Evolutionary conservation across 2,888 invertebrate species (phyloP).

Genomic region (Metalampra italica): DNA sequence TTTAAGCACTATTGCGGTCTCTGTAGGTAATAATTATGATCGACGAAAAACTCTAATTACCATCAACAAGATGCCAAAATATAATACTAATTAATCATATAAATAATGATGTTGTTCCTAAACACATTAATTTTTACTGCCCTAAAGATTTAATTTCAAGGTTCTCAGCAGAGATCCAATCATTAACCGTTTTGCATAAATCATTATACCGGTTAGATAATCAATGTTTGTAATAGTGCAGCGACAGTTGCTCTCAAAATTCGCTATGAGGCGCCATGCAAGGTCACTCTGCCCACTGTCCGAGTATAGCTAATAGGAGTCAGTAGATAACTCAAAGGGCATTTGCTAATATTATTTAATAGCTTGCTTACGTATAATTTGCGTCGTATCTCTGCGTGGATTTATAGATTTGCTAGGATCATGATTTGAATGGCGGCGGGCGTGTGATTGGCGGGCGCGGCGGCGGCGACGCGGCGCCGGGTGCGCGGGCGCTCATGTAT

Average conservation of each 20-base stretch:
- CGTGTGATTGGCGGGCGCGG: conserved; percentile 66
- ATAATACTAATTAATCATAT: conserved; percentile 4
- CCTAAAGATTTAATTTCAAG: conserved; percentile 35
- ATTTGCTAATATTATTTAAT: conserved; percentile 60
- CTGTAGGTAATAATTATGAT: too few species aligned
- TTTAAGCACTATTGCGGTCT: too few species aligned
- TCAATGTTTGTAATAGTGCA: conserved; percentile 7
- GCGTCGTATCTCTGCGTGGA: conserved; percentile 45
- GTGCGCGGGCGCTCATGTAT: conserved; percentile 61
- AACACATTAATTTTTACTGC: conserved; percentile 28
- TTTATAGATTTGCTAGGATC: conserved; percentile 53
- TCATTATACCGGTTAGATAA: conserved; percentile 24
- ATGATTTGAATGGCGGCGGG: conserved; percentile 60
- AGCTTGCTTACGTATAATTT: conserved; percentile 48
- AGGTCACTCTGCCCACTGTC: conserved; percentile 5
- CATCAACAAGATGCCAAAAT: conserved; percentile 1
- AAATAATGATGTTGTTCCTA: conserved; percentile 20
- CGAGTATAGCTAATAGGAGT: conserved; percentile 22
- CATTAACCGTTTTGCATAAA: conserved; percentile 34
- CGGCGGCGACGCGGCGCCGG: too few species aligned
- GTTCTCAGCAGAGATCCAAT: conserved; percentile 18
- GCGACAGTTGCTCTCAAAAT: conserved; percentile 5
- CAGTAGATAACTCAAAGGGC: conserved; percentile 40
- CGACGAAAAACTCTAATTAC: not conserved
- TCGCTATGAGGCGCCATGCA: conserved; percentile 6